Base-by-base conservation (phyloP, 1,140 invertebrate species). In the Charaxes varanes region DNA sequence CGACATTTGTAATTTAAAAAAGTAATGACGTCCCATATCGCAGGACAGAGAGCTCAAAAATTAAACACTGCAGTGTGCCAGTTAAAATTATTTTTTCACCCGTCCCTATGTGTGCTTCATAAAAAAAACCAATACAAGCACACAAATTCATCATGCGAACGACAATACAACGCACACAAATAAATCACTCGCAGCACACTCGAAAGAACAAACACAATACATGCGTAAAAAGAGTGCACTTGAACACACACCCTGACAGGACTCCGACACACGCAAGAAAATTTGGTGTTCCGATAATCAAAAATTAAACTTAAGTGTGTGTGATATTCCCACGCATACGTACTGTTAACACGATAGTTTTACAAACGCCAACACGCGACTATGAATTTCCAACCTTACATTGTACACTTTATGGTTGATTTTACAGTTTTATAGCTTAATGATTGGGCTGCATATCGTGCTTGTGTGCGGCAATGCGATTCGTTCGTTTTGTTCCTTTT, bases 21-120 rank as follows among this genome's bases (percentile, higher is more conserved):
- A 69, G 71, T 82, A 82, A 82, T 80, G 78, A 78, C 73, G 74
- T 77, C 72, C 77, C 74, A 71, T 82, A 79, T 70, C 67, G 65
- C 66, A 56, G 71, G 69, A 77, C 70, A 68, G 67, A 77, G 64
- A 77, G 62, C 69, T 69, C 69, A 76, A 78, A 82, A 82, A 79
- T 79, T 82, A 82, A 82, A 79, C 78, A 71, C 62, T 67, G 65
- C 68, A 63, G 61, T 77, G 74, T 78, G 76, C 73, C 73, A 78
- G 73, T 80, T 82, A 71, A 82, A 80, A 81, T 80, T 80, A 82
- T 82, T 82, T 82, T 82, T 78, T 80, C 73, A 73, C 69, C 54
- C 61, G 57, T 54, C 54, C 65, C 63, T 47, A 57, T 77, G 70
- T 77, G 69, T 67, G 66, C 56, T 36, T 42, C 51, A 51, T 63